Evolutionary conservation across 2,888 invertebrate species (phyloP), one percentile per base, ranked within the genome.

Genomic region (Globia sparganii): DNA sequence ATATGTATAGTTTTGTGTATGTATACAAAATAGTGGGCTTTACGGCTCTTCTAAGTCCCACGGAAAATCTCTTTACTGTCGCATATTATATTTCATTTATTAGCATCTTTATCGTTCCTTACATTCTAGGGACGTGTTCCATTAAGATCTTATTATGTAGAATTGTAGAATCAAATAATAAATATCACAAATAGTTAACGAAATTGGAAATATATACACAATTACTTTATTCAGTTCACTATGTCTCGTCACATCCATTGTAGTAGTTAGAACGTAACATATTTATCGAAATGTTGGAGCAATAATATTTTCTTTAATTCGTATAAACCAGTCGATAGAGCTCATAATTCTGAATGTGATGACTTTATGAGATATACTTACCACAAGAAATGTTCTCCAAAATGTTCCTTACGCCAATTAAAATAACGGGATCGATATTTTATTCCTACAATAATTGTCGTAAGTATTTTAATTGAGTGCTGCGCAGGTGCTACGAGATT

Each of bases 401-500:
- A 56, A 56, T 43, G 11, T 18, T 3, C 18, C 6, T 43, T 34
- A 72, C 13, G 40, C 8, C n/a, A 21, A 31, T 72, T 56, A 3
- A 37, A 59, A 59, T 37, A 65, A 37, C 28, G 43, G 15, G 43
- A 69, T 72, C 31, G 21, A 65, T 66, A 66, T 79, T 59, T 25
- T 34, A 78, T 53, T 25, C 11, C 25, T 28, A 53, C 64, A 31
- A 49, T 75, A 28, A 13, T 67, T 18, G 49, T 61, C 9, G 13
- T 68, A n/a, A 37, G 21, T 46, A 53, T 77, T 31, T 46, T 37
- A 77, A 66, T 37, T 76, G 64, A 53, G 11, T 34, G 72, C 59
- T 70, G 49, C 77, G 61, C 61, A 70, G 34, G 66, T 56, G 81
- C 77, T 77, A 77, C 77, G 40, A n/a, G 15, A 62, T 58, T 53